Conservation (phyloP, 2,797 vertebrate genomes). For the Typhlichthys subterraneus region DNA sequence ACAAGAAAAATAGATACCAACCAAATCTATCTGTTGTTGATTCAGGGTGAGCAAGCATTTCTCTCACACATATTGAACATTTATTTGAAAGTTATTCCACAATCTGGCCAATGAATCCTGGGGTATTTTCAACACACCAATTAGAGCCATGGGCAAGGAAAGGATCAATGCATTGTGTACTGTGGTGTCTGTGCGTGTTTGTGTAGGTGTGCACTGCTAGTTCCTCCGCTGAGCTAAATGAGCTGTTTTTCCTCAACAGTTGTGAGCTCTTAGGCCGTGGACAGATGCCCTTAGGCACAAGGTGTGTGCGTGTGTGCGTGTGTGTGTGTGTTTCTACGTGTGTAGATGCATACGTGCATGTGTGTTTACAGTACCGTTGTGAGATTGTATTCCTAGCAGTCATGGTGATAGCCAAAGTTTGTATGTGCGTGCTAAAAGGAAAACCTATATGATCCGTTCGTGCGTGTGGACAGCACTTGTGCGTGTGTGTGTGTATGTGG, state of each 20-base stretch:
- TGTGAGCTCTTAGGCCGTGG: conserved; percentile 85
- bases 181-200: conserved; percentile 25
- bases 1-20: conserved; percentile 32
- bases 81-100: conserved; percentile 70
- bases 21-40: too few relatives aligned
- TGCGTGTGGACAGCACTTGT: conserved; percentile 28
- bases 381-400: conserved; percentile 58
- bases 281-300: conserved; percentile 85
- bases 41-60: too few relatives aligned
- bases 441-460: conserved; percentile 42
- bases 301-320: conserved; percentile 42
- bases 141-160: conserved; percentile 71
- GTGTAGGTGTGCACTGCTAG: conserved; percentile 68
- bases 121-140: conserved; percentile 77
- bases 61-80: conserved; percentile 71
- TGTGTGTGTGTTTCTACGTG: conserved; percentile 11
- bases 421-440: conserved; percentile 55
- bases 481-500: conserved; percentile 23
- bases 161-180: conserved; percentile 69
- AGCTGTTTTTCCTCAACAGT: conserved; percentile 86
- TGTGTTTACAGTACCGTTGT: conserved; percentile 26
- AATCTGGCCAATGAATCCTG: conserved; percentile 64
- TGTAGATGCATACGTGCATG: conserved; percentile 12
- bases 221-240: conserved; percentile 79
- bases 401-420: conserved; percentile 57